A percentile compares a stretch with the other conserved stretches of the same genome.
phyloP scores from a whole-genome alignment of 2,888 invertebrate genomes.

The Trachelus iudaicus region DNA sequence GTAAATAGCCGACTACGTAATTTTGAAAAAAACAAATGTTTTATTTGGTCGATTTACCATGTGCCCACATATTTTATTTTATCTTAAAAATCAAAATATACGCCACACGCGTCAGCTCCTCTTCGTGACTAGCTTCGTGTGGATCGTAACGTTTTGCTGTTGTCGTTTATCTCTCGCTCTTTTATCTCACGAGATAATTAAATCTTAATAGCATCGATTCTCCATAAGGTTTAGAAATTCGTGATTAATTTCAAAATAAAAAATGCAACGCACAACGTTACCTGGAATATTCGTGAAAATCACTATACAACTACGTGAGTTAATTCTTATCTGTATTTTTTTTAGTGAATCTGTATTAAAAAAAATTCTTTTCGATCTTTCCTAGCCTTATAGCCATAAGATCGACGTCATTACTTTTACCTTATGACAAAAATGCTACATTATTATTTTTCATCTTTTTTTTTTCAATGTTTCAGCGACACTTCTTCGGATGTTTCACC shows the following conservation, averaged over 20 bases:
- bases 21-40: not conserved
- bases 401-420: not conserved
- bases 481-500: not conserved
- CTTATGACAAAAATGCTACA: too few relatives aligned
- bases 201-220: too few relatives aligned
- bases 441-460: slow-evolving; percentile 2
- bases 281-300: not conserved
- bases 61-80: slow-evolving; percentile 19
- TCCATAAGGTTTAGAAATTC: not conserved
- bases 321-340: not conserved
- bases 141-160: slow-evolving; percentile 8
- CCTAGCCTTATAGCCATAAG: not conserved
- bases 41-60: slow-evolving; percentile 6
- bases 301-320: not conserved
- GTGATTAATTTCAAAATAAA: not conserved
- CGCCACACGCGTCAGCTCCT: slow-evolving; percentile 15
- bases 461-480: not conserved
- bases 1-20: not conserved
- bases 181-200: too few relatives aligned
- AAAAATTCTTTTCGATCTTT: not conserved
- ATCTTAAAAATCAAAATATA: slow-evolving; percentile 22
- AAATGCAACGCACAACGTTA: not conserved
- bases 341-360: not conserved
- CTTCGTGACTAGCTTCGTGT: slow-evolving; percentile 19
- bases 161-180: not conserved